phyloP scores from a whole-genome alignment of 2,888 invertebrate species.

The Drosophila austrosaltans region DNA sequence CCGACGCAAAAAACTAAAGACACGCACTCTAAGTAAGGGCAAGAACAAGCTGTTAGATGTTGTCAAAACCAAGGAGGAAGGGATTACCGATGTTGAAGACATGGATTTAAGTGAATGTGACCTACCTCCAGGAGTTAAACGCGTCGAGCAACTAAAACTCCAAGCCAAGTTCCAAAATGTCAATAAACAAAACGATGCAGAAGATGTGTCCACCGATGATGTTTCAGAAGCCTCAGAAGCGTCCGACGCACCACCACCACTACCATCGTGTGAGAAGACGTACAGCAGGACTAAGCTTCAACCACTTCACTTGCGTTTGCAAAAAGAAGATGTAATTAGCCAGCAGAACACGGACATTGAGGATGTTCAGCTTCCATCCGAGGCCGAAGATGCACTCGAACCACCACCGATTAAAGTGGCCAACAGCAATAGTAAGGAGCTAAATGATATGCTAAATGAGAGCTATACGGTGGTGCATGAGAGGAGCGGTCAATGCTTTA shows the following conservation, averaged over 20 bases:
- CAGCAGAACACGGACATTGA: conserved; percentile 83
- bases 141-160: conserved; percentile 59
- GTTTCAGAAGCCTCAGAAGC: conserved; percentile 63
- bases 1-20: conserved; percentile 80
- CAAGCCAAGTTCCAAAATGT: conserved; percentile 34
- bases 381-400: conserved; percentile 84
- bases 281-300: conserved; percentile 49
- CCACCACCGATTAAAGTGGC: conserved; percentile 47
- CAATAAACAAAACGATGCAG: conserved; percentile 81
- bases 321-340: conserved; percentile 52
- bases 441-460: conserved; percentile 84
- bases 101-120: conserved; percentile 82
- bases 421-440: conserved; percentile 71
- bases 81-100: conserved; percentile 83
- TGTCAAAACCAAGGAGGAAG: conserved; percentile 56
- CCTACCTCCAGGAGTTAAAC: conserved; percentile 50
- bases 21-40: conserved; percentile 76
- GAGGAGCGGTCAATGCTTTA: conserved; percentile 83
- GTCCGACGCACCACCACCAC: conserved; percentile 54
- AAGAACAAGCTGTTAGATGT: conserved; percentile 76
- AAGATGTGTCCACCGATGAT: conserved; percentile 84
- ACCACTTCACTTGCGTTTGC: conserved; percentile 50
- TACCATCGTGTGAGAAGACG: conserved; percentile 34
- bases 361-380: conserved; percentile 84
- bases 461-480: conserved; percentile 84